These are phyloP conservation scores for Orestias chungarensis DNA, from an alignment of 2,797 vertebrate species.

Conservation along the genomic window DNA sequence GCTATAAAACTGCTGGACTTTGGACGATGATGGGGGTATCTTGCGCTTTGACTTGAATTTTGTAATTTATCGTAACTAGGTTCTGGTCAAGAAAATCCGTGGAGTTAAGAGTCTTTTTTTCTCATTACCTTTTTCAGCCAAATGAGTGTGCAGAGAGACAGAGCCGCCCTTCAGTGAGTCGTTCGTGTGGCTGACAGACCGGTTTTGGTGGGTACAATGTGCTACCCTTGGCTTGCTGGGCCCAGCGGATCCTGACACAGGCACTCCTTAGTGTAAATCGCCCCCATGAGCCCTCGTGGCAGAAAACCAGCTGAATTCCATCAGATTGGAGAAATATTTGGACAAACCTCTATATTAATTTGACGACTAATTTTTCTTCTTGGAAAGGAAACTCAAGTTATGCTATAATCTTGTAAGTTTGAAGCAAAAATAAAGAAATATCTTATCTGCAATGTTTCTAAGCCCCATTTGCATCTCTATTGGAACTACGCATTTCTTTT, in stretches of 20 bases:
- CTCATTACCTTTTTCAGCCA: slow-evolving; percentile 54
- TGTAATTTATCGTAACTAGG: slow-evolving; percentile 52
- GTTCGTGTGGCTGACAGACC: slow-evolving; percentile 47
- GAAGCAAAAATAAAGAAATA: slow-evolving; percentile 23
- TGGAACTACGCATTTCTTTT: background rate
- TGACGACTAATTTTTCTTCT: slow-evolving; percentile 46
- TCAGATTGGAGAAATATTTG: slow-evolving; percentile 76
- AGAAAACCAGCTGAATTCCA: slow-evolving; percentile 59
- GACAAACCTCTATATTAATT: slow-evolving; percentile 70
- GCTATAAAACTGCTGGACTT: slow-evolving; percentile 49
- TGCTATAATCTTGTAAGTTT: slow-evolving; percentile 21
- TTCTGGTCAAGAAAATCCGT: slow-evolving; percentile 70
- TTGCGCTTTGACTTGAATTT: slow-evolving; percentile 53
- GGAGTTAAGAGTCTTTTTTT: slow-evolving; percentile 62
- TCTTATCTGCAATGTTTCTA: slow-evolving; percentile 13
- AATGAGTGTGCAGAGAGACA: slow-evolving; percentile 61
- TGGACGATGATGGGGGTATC: background rate
- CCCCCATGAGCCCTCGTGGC: slow-evolving; percentile 58
- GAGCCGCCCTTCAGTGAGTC: slow-evolving; percentile 70
- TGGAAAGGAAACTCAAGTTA: slow-evolving; percentile 24
- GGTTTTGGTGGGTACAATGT: slow-evolving; percentile 58
- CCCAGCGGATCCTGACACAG: slow-evolving; percentile 61
- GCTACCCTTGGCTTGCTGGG: slow-evolving; percentile 60
- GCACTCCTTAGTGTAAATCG: slow-evolving; percentile 65
- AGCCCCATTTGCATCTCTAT: slow-evolving; percentile 1